Percentiles rank a stretch among this genome's conserved stretches.
phyloP scores from a whole-genome alignment of 2,113 vertebrate species.

The Meriones unguiculatus region DNA sequence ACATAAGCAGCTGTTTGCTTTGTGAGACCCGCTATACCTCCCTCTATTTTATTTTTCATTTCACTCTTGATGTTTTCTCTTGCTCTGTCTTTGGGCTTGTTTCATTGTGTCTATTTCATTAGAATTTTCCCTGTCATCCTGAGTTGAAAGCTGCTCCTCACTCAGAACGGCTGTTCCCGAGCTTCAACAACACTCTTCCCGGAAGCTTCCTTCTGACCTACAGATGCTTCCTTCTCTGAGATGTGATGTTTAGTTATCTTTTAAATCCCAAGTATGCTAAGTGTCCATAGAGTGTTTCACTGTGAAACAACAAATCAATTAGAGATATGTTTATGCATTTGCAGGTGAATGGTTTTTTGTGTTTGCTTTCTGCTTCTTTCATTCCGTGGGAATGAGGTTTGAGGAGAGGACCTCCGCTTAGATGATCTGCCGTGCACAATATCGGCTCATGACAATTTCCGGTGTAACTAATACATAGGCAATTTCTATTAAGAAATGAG shows the following conservation, averaged over 20 bases:
- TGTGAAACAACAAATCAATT: slow-evolving; percentile 2
- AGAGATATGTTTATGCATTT: slow-evolving; percentile 41
- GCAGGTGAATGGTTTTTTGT: background rate
- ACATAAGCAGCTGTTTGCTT: background rate
- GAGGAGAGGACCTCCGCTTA: background rate
- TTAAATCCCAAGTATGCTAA: background rate
- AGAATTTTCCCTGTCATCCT: background rate
- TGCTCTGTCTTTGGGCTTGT: background rate
- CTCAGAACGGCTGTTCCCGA: background rate
- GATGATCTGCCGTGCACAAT: background rate
- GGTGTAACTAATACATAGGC: background rate
- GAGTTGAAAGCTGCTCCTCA: slow-evolving; percentile 8
- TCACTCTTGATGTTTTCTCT: background rate
- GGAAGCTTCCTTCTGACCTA: background rate
- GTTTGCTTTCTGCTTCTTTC: background rate
- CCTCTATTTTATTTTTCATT: background rate
- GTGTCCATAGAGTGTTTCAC: background rate
- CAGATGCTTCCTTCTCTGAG: background rate
- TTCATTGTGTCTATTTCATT: slow-evolving; percentile 27
- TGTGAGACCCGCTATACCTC: background rate
- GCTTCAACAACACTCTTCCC: background rate
- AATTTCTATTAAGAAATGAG: slow-evolving; percentile 28
- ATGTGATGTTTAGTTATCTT: slow-evolving; percentile 1
- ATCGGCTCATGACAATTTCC: slow-evolving; percentile 27
- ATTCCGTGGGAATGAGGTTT: background rate